Base-by-base conservation (phyloP, 2,888 invertebrate genomes). In the Tribolium freemani region DNA sequence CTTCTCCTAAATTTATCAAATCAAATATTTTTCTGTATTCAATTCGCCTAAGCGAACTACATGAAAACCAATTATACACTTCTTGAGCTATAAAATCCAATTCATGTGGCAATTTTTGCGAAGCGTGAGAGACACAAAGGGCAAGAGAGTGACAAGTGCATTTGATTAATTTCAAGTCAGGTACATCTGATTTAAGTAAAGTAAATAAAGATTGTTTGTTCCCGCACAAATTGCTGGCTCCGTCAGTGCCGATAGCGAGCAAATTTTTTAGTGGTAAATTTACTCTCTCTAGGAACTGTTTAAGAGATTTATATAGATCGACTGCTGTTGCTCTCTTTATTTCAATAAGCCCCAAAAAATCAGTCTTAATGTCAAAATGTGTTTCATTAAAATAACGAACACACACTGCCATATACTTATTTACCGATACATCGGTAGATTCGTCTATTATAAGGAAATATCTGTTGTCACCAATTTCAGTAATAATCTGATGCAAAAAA, bases 181-280 rank as follows among this genome's bases (percentile, higher is more conserved):
- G 78, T 53, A 60, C 48, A 3, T 71, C 61, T 30, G 63, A 10
- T 71, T 74, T 78, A 13, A 80, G 54, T 2, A 78, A 50, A 3
- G 77, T 74, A 71, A 61, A 79, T 13, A 81, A 26, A 8, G 78
- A 80, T 71, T 79, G 72, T 44, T 78, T 71, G 70, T 74, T 72
- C 9, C 78, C 77, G 67, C 75, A 77, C 8, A 78, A 64, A 68
- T 76, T 78, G 8, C 45, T 77, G 0, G 72, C 80, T 3, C 80
- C 78, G 44, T 80, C 10, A 3, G 77, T 77, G 10, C 80, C 78
- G 44, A 81, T 13, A 4, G 77, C 78, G 10, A 76, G 71, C 11
- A 80, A 46, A 53, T 79, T 77, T 38, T 21, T 26, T 16, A 73
- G 6, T 53, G 16, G 16, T 16, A 16, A 16, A 16, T 16, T 16